phyloP scores from a whole-genome alignment of 2,888 invertebrate genomes.

The Machimus atricapillus region DNA sequence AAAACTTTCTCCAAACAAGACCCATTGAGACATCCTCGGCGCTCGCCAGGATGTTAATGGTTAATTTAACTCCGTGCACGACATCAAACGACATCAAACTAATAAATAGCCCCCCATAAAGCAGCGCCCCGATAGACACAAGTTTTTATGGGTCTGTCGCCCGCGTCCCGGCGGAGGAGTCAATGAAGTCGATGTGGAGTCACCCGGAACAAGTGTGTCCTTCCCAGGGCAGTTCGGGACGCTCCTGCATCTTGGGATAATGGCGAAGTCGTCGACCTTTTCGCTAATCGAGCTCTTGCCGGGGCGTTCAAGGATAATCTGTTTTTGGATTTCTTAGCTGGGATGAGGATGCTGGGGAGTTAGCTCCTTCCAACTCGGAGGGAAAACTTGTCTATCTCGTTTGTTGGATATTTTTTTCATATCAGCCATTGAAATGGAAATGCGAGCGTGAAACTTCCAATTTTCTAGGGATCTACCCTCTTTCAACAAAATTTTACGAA shows the following conservation, averaged over 20 bases:
- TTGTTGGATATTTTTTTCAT: neutral
- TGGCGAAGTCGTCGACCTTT: neutral
- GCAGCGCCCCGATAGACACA: neutral
- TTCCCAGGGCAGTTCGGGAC: neutral
- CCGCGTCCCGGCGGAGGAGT: neutral
- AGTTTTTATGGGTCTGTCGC: neutral
- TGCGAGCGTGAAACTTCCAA: conserved; percentile 10
- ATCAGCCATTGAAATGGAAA: conserved; percentile 22
- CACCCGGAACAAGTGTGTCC: neutral
- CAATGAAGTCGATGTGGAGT: neutral
- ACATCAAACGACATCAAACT: neutral
- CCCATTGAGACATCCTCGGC: neutral
- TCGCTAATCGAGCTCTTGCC: neutral
- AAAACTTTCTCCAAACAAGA: neutral
- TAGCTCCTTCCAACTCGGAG: neutral
- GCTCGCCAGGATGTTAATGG: neutral
- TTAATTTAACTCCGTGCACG: neutral
- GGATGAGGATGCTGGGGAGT: neutral
- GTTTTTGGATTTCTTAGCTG: neutral
- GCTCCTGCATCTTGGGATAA: neutral
- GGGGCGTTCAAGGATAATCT: neutral
- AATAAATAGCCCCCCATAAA: neutral
- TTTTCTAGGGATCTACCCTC: conserved; percentile 10
- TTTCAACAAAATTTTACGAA: neutral
- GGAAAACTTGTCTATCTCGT: neutral